Conservation (phyloP, 2,888 invertebrate species). For the Arge pagana region DNA sequence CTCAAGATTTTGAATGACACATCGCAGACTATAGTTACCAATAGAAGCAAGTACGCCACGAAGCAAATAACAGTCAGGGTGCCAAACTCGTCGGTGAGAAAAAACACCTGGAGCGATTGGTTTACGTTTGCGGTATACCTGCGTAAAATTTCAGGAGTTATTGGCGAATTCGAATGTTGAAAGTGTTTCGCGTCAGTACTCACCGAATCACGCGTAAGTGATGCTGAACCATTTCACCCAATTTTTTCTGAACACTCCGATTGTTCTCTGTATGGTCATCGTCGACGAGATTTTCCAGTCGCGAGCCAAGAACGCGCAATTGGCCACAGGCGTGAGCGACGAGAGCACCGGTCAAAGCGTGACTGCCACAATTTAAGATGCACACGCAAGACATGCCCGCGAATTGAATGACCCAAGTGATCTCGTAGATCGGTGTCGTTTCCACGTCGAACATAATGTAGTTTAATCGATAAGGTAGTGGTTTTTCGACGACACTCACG, state of each 20-base stretch:
- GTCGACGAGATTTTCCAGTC: background rate
- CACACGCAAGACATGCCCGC: slow-evolving; percentile 30
- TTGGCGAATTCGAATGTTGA: no score
- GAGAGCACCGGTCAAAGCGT: slow-evolving; percentile 32
- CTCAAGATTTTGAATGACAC: slow-evolving; percentile 21
- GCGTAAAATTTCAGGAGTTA: no score
- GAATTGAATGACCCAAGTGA: no score
- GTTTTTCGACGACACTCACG: slow-evolving; percentile 36
- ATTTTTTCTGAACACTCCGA: no score
- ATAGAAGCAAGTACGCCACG: slow-evolving; percentile 31
- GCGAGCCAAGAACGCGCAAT: slow-evolving; percentile 20
- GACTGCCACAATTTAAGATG: slow-evolving; percentile 32
- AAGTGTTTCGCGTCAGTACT: no score
- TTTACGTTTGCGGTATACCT: slow-evolving; percentile 22
- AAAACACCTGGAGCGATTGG: slow-evolving; percentile 26
- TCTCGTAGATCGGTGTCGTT: no score
- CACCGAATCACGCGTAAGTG: no score
- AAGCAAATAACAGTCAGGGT: slow-evolving; percentile 31
- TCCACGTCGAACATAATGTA: slow-evolving; percentile 41
- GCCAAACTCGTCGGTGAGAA: slow-evolving; percentile 30
- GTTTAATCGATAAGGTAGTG: slow-evolving; percentile 43
- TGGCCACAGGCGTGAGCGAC: slow-evolving; percentile 37
- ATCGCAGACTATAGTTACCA: slow-evolving; percentile 23
- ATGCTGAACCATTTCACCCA: no score
- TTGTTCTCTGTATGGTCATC: no score